Conservation (phyloP, 2,888 invertebrate species). For the Polydrusus tereticollis region DNA sequence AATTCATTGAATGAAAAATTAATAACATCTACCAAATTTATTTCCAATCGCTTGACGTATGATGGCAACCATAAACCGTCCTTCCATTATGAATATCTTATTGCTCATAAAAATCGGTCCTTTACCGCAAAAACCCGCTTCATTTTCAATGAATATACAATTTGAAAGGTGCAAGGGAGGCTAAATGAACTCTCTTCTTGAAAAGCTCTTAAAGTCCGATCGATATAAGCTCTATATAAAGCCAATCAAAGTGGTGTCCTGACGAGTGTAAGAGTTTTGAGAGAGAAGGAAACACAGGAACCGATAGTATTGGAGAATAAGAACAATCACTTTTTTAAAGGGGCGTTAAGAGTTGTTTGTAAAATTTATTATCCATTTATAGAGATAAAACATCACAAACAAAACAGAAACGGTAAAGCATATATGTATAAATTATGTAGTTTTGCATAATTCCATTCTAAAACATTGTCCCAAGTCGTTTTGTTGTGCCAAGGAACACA, state of each 20-base stretch:
- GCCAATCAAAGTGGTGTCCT: conserved; percentile 45
- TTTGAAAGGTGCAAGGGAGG: conserved; percentile 46
- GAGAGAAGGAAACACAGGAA: neutral
- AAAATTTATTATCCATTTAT: too few species aligned
- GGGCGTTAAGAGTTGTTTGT: too few species aligned
- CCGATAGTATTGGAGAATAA: too few species aligned
- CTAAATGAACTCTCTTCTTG: conserved; percentile 35
- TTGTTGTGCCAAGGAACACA: neutral
- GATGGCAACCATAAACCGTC: neutral
- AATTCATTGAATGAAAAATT: too few species aligned
- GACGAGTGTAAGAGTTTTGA: conserved; percentile 35
- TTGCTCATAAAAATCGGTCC: conserved; percentile 2
- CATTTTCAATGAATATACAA: conserved; percentile 57
- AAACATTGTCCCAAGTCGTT: neutral
- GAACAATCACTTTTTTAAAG: too few species aligned
- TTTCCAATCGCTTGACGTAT: conserved; percentile 13
- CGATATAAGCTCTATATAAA: conserved; percentile 38
- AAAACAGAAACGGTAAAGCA: neutral
- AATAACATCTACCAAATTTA: too few species aligned
- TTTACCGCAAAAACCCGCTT: conserved; percentile 28
- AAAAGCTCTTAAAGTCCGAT: conserved; percentile 21
- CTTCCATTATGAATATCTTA: neutral
- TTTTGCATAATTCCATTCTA: neutral
- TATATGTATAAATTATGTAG: neutral
- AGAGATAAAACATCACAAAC: too few species aligned